phyloP scores from a whole-genome alignment of 2,888 invertebrate genomes.

The Tricholauxania praeusta region DNA sequence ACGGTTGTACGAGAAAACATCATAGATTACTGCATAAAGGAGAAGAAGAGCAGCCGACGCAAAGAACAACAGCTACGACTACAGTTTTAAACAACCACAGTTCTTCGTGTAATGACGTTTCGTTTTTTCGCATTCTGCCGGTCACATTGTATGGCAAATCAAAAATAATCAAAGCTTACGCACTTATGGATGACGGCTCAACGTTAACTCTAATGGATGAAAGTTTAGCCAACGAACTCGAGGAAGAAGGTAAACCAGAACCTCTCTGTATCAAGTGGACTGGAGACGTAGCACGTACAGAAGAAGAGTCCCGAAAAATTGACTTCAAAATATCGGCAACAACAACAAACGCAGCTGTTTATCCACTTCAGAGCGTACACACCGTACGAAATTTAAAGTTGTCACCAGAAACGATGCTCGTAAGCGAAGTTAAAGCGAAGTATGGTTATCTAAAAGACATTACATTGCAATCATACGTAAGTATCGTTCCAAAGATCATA shows the following conservation, averaged over 20 bases:
- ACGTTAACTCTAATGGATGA: slow-evolving; percentile 35
- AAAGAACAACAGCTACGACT: neutral
- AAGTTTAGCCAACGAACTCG: slow-evolving; percentile 25
- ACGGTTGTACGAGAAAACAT: slow-evolving; percentile 19
- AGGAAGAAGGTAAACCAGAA: neutral
- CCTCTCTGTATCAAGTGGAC: slow-evolving; percentile 35
- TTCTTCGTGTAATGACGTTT: neutral
- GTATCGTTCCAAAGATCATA: slow-evolving; percentile 34
- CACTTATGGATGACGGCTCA: slow-evolving; percentile 31
- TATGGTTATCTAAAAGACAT: slow-evolving; percentile 30
- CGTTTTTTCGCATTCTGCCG: slow-evolving; percentile 32
- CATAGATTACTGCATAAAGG: slow-evolving; percentile 22
- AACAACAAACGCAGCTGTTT: neutral
- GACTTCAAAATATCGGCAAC: slow-evolving; percentile 30
- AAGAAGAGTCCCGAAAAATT: slow-evolving; percentile 14
- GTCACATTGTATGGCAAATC: slow-evolving; percentile 20
- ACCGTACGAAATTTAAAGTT: slow-evolving; percentile 26
- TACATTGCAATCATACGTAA: slow-evolving; percentile 19
- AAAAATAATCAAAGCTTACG: slow-evolving; percentile 19
- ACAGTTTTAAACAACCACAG: slow-evolving; percentile 5
- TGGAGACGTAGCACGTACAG: slow-evolving; percentile 22
- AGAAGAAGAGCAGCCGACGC: neutral
- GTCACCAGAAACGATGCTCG: slow-evolving; percentile 11
- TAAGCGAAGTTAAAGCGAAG: slow-evolving; percentile 26
- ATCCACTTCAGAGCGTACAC: neutral